Base-by-base conservation (phyloP, 2,888 invertebrate genomes). In the Epinotia nisella region DNA sequence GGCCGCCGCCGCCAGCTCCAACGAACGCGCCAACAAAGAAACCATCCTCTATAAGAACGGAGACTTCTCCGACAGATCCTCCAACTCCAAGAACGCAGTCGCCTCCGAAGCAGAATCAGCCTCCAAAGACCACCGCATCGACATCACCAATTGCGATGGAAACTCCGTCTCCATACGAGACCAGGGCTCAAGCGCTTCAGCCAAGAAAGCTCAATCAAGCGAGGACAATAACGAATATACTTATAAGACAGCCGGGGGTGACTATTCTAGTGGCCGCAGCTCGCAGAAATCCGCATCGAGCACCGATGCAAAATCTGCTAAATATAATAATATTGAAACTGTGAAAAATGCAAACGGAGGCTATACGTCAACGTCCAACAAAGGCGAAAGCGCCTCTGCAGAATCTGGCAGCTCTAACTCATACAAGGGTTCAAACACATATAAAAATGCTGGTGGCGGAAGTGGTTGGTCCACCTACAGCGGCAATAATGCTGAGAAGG, bases 1-100 rank as follows among this genome's bases (percentile, higher is more conserved):
- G 17, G 58, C 58, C 15, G 29, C 29, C n/a, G 17, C 29, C 15
- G 58, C 58, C 35, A 58, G 58, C 2, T 58, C 58, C 58, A 58
- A 15, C 58, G 13, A 13, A 15, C 29, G n/a, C 1, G 35, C 15
- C 4, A 13, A 29, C 2, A 15, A 58, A 10, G 5, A 58, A 58
- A n/a, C 17, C 35, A 58, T 9, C 35, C 29, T 1, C n/a, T 58
- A 58, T 35, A 58, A n/a, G 5, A 29, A 58, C n/a, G 58, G 58
- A 1, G n/a, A 15, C n/a, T 1, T 15, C 1, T 5, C 15, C 35
- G 17, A n/a, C 35, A 58, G 58, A 10, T 15, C 9, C 29, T 35
- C 58, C 10, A n/a, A 5, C 15, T 29, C 29, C n/a, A 13, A n/a
- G 15, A 1, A 58, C 5, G 58, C 58, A 15, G 7, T 3, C 4